These are phyloP conservation scores for Drosophila mimetica DNA, from an alignment of 2,888 invertebrate genomes.

Conservation along the genomic window DNA sequence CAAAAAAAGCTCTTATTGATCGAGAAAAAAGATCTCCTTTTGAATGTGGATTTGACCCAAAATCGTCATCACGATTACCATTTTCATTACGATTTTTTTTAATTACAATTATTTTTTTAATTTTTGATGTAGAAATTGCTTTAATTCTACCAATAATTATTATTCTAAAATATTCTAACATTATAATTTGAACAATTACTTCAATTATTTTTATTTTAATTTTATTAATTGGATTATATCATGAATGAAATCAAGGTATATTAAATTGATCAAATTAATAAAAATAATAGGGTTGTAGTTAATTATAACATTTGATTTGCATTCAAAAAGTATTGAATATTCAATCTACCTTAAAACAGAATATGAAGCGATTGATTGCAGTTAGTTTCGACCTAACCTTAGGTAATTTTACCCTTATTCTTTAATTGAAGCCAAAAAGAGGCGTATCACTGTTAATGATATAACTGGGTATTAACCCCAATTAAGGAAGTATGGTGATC, in stretches of 20 bases:
- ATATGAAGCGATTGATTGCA: too few relatives aligned
- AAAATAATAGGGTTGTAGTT: slow-evolving; percentile 79
- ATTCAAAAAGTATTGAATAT: slow-evolving; percentile 83
- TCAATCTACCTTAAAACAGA: slow-evolving; percentile 80
- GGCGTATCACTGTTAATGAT: too few relatives aligned
- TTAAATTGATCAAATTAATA: too few relatives aligned
- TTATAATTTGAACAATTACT: slow-evolving; percentile 86
- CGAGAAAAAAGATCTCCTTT: slow-evolving; percentile 84
- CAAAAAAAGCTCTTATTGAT: slow-evolving; percentile 86
- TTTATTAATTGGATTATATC: slow-evolving; percentile 85
- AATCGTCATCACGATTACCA: slow-evolving; percentile 8
- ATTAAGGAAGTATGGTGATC: too few relatives aligned
- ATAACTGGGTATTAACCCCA: too few relatives aligned
- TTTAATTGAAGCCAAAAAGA: too few relatives aligned
- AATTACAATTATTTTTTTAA: too few relatives aligned
- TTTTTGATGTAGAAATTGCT: too few relatives aligned
- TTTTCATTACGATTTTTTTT: slow-evolving; percentile 62
- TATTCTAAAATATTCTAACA: too few relatives aligned
- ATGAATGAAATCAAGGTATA: slow-evolving; percentile 86
- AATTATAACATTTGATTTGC: slow-evolving; percentile 75
- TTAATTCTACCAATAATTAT: too few relatives aligned
- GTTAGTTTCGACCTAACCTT: slow-evolving; percentile 86
- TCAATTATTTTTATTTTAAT: slow-evolving; percentile 85
- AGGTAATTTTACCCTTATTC: slow-evolving; percentile 85
- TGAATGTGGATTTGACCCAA: slow-evolving; percentile 85